Base-by-base conservation (phyloP, 2,797 vertebrate species). In the Urophycis tenuis region DNA sequence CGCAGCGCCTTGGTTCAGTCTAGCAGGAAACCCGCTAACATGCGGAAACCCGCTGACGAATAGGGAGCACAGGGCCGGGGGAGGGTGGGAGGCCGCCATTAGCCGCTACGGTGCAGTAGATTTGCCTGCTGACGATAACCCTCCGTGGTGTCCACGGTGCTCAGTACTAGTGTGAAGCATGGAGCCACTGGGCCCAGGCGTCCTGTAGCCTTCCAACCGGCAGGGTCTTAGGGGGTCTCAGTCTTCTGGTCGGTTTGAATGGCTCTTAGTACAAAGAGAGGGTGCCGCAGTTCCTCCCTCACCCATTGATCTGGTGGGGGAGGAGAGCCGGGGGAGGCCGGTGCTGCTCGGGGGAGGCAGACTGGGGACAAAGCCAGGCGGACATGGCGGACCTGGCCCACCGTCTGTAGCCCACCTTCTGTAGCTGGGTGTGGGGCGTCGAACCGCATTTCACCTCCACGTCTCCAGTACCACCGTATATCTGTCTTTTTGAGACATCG, bases 71-170 rank as follows among this genome's bases (percentile, higher is more conserved):
- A 83, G 90, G 91, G 91, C 89, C 87, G 83, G 89, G 89, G 91
- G 88, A 85, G 89, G 89, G 90, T 90, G 39, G 45, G 3, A 89
- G 92, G 92, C 92, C 86, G 82, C 91, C 90, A 91, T 92, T 93
- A 93, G 83, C 89, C 87, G 79, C 88, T 78, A 83, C 86, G 82
- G 85, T 81, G 83, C n/a, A n/a, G n/a, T n/a, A n/a, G n/a, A 22
- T 86, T 82, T 87, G 10, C 36, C 36, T 39, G 36, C 36, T 39
- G 76, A 85, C 84, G 88, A 86, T 88, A 87, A 74, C 87, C 83
- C 83, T 81, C 81, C 53, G 7, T 25, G 7, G 19, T 60, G 7
- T 25, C n/a, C 53, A 3, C 11, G 36, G 7, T 39, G 11, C 36
- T 39, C 36, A n/a, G 11, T 39, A 39, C 17, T 5, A 1, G 8